Conservation (phyloP, 2,113 vertebrate species). For the Sprattus sprattus region DNA sequence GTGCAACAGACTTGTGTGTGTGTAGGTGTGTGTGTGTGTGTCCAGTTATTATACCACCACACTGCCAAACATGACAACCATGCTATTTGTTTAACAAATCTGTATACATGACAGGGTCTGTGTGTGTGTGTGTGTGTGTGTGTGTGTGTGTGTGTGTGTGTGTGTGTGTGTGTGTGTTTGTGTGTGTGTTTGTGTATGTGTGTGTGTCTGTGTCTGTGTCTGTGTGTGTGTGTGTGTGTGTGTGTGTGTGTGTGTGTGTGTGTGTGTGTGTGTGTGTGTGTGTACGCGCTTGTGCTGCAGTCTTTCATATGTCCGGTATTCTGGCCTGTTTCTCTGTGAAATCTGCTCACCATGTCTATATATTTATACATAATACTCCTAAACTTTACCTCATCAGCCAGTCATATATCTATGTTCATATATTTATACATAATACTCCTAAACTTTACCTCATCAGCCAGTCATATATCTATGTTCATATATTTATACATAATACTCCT, state of each 20-base stretch:
- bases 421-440: too few relatives aligned
- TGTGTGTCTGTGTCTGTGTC: neutral
- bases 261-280: neutral
- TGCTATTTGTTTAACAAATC: slow-evolving; percentile 36
- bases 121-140: slow-evolving; percentile 19
- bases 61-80: neutral
- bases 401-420: too few relatives aligned
- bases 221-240: neutral
- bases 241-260: neutral
- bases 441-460: too few relatives aligned
- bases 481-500: too few relatives aligned
- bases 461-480: too few relatives aligned
- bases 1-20: neutral
- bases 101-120: neutral
- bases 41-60: neutral
- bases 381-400: too few relatives aligned
- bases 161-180: neutral
- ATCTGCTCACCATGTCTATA: too few relatives aligned
- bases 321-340: neutral
- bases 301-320: neutral
- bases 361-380: too few relatives aligned
- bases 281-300: neutral
- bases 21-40: neutral
- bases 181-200: slow-evolving; percentile 19
- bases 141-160: neutral